Evolutionary conservation across 2,888 invertebrate genomes (phyloP).

Genomic region (Eristalinus sepulchralis): DNA sequence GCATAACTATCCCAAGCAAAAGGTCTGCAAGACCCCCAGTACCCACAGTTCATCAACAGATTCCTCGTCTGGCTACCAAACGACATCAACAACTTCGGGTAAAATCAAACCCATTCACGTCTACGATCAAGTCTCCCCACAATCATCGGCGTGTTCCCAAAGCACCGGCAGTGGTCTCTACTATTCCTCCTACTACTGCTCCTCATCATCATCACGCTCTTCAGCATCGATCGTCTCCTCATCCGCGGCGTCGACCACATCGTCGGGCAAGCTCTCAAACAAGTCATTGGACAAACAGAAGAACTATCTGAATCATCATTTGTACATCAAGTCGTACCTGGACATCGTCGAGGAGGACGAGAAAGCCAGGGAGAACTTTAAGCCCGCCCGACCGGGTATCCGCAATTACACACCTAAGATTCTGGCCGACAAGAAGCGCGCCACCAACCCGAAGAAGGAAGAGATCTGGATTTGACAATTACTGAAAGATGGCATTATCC

Average conservation of each 20-base stretch:
- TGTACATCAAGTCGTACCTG: conserved; percentile 83
- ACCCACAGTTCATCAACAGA: conserved; percentile 75
- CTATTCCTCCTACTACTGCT: conserved; percentile 78
- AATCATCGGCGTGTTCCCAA: conserved; percentile 72
- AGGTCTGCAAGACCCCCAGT: conserved; percentile 65
- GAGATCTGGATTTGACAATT: conserved; percentile 86
- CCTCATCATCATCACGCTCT: conserved; percentile 75
- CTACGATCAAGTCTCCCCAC: conserved; percentile 58
- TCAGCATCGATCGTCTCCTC: conserved; percentile 80
- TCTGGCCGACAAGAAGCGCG: conserved; percentile 79
- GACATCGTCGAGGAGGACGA: conserved; percentile 82
- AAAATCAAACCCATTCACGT: conserved; percentile 72
- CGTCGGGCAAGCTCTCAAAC: conserved; percentile 76
- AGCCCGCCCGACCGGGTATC: conserved; percentile 84
- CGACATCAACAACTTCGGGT: conserved; percentile 74
- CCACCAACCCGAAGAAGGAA: conserved; percentile 77
- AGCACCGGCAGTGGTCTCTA: conserved; percentile 78
- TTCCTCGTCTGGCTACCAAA: conserved; percentile 69
- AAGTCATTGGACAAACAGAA: conserved; percentile 79
- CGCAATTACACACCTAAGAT: conserved; percentile 89
- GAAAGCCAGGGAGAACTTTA: conserved; percentile 80
- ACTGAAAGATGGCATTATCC: conserved; percentile 82
- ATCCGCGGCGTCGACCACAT: conserved; percentile 80
- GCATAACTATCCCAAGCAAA: conserved; percentile 55
- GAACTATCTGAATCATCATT: conserved; percentile 82